Base-by-base conservation (phyloP, 1,140 invertebrate genomes). In the Drosophila triauraria region DNA sequence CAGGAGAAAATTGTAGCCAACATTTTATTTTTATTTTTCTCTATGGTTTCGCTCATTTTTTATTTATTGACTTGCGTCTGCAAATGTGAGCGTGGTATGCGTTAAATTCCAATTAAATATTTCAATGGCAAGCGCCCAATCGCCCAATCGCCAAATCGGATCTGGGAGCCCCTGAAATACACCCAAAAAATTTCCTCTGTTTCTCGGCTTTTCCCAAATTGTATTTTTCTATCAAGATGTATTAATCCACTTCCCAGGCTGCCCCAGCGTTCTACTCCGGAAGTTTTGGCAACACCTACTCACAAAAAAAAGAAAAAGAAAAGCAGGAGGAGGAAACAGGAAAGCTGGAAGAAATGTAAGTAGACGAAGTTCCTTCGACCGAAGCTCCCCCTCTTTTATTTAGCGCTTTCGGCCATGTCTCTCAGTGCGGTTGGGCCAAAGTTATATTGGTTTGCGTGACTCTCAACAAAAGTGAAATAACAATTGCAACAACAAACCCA, bases 21-120 rank as follows among this genome's bases (percentile, higher is more conserved):
- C 78, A 64, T 80, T 77, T 82, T 79, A 64, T 64, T 58, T 78
- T 62, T 54, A 54, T 80, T 68, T 64, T 51, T 77, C 64, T 56
- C 70, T 68, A 68, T 60, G 67, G 56, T 59, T 63, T 72, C 50
- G 23, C 68, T 70, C 65, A 77, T 88, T 75, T 70, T 82, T 85
- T 90, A 85, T 90, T 90, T 85, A 88, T 90, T 85, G 85, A 79
- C 85, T 88, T 46, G 62, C n/a, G 35, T n/a, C 30, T 47, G 38
- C 25, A 13, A 20, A 23, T 70, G 30, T 54, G n/a, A 10, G 40
- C 48, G 58, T 82, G 85, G 78, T 85, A 90, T 90, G 78, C 85
- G 85, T 88, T 88, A 88, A 88, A 88, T 88, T 88, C 82, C 85
- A 88, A 88, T 88, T 90, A 88, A 90, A 88, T 88, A 90, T 90